Conservation (phyloP, 2,113 vertebrate genomes). For the Anguilla japonica region DNA sequence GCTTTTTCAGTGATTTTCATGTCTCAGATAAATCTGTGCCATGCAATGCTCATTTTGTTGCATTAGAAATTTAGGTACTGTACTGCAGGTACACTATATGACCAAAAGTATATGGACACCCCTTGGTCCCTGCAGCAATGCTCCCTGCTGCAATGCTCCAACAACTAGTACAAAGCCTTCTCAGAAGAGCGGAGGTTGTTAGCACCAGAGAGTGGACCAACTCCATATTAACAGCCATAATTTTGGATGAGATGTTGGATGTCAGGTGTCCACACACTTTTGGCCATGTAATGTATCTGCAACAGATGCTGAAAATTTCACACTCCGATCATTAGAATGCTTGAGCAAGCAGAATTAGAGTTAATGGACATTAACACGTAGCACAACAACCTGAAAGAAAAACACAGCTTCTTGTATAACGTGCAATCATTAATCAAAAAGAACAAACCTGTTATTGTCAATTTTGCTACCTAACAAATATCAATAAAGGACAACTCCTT, state of each 20-base stretch:
- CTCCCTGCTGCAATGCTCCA: no score
- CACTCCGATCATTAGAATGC: slow-evolving; percentile 1
- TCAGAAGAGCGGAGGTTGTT: no score
- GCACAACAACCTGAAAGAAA: background rate
- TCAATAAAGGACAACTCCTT: background rate
- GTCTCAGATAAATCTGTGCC: background rate
- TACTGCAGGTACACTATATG: background rate
- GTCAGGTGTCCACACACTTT: no score
- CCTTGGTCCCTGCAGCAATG: no score
- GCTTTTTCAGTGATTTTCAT: background rate
- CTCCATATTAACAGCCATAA: no score
- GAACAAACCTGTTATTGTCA: background rate
- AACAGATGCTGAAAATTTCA: background rate
- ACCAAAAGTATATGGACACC: no score
- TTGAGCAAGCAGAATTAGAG: background rate
- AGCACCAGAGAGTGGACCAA: no score
- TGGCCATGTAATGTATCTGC: background rate
- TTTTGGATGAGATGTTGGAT: no score
- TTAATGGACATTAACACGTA: slow-evolving; percentile 4
- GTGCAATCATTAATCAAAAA: background rate
- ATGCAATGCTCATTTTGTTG: background rate
- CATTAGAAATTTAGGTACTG: background rate
- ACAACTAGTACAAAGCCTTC: no score
- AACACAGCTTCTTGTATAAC: background rate
- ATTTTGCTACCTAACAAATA: background rate